phyloP scores from a whole-genome alignment of 2,888 invertebrate genomes.

The Chelonus formosanus region DNA sequence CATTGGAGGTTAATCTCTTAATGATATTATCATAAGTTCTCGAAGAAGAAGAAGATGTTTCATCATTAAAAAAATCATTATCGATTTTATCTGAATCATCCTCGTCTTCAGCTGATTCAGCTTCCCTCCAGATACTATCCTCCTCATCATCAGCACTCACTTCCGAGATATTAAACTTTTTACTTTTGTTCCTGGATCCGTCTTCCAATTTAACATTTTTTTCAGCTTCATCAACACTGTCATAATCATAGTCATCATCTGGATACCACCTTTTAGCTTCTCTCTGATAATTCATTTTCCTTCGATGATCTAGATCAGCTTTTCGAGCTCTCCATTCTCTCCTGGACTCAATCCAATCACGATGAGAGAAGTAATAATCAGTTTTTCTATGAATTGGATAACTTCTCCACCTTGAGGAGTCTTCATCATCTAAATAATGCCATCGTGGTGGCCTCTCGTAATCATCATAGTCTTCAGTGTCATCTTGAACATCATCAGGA shows the following conservation, averaged over 20 bases:
- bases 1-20: conserved; percentile 52
- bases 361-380: conserved; percentile 5
- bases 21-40: conserved; percentile 61
- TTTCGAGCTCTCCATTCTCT: conserved; percentile 12
- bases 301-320: conserved; percentile 9
- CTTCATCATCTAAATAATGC: conserved; percentile 25
- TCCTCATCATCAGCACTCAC: conserved; percentile 29
- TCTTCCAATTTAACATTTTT: background rate
- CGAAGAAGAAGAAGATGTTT: conserved; percentile 45
- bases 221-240: conserved; percentile 28
- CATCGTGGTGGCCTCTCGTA: conserved; percentile 21
- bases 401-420: conserved; percentile 14
- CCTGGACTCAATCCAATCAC: background rate
- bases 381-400: conserved; percentile 2
- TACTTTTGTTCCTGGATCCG: conserved; percentile 8
- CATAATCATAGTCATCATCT: conserved; percentile 25
- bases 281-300: conserved; percentile 6
- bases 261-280: conserved; percentile 18
- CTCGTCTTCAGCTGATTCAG: conserved; percentile 32
- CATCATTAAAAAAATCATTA: conserved; percentile 27
- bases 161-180: conserved; percentile 10
- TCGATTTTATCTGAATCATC: conserved; percentile 27
- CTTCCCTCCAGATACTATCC: conserved; percentile 39
- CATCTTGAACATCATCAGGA: conserved; percentile 25
- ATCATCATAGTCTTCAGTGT: conserved; percentile 30